Conservation (phyloP, 2,888 invertebrate species). For the Agrilus cyanescens region DNA sequence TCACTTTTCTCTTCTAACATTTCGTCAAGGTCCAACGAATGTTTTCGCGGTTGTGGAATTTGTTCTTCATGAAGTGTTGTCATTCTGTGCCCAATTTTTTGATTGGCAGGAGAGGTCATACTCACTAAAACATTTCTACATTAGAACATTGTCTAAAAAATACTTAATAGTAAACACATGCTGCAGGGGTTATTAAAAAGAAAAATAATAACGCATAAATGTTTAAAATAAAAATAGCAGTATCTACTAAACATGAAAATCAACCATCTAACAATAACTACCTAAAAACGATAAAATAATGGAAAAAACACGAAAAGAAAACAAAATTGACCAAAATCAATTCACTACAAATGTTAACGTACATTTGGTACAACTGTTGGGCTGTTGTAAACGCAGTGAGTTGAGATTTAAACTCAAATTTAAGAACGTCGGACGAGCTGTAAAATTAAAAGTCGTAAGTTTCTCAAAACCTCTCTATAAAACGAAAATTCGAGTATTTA, state of each 20-base stretch:
- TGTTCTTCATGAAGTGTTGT: constrained; percentile 86
- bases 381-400: constrained; percentile 77
- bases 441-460: constrained; percentile 38
- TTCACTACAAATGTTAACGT: constrained; percentile 42
- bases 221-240: not conserved
- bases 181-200: not conserved
- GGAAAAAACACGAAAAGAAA: constrained; percentile 10
- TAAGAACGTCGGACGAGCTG: constrained; percentile 97
- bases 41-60: constrained; percentile 35
- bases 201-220: not conserved
- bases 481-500: too few relatives aligned
- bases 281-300: constrained; percentile 10
- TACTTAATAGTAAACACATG: not conserved
- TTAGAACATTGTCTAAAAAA: not conserved
- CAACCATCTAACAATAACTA: constrained; percentile 13
- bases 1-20: constrained; percentile 27
- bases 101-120: constrained; percentile 67
- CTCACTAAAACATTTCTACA: constrained; percentile 1
- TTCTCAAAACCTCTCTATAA: not conserved
- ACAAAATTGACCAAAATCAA: constrained; percentile 12
- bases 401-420: constrained; percentile 93
- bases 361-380: constrained; percentile 66
- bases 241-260: not conserved
- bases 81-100: constrained; percentile 79
- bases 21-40: constrained; percentile 34